Percentiles rank a stretch among this genome's conserved stretches.
Evolutionary conservation across 37 sponge, comb jelly and placozoan genomes (phyloP).

Genomic region (Spongilla lacustris): DNA sequence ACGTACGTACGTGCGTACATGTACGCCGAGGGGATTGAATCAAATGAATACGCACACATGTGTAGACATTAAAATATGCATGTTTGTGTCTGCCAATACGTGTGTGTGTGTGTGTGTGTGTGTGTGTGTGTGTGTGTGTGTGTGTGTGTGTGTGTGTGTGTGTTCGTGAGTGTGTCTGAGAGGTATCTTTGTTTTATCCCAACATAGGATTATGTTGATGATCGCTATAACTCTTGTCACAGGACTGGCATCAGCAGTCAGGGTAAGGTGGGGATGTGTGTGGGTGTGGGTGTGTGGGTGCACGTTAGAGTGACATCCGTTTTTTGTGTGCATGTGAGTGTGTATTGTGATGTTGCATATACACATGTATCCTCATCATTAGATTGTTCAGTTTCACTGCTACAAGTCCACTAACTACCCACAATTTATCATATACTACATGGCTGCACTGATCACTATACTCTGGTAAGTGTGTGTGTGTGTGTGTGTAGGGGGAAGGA

Average conservation of each 20-base stretch:
- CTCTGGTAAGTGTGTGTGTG: conserved; percentile 34
- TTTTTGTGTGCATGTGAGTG: not conserved
- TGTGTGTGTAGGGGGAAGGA: too few species aligned
- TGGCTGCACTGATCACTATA: conserved; percentile 27
- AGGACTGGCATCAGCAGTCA: not conserved
- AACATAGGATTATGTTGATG: not conserved
- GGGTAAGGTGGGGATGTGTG: not conserved
- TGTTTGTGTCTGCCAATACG: too few species aligned
- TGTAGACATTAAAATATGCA: too few species aligned
- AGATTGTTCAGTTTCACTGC: conserved; percentile 72
- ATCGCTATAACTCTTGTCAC: not conserved
- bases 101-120: not conserved
- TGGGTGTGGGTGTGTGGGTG: conserved; percentile 11
- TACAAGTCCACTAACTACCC: conserved; percentile 56
- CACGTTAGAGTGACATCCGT: too few species aligned
- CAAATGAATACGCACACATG: too few species aligned
- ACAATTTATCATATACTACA: conserved; percentile 67
- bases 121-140: conserved; percentile 17
- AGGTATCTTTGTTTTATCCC: not conserved
- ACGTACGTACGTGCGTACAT: too few species aligned
- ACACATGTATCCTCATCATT: not conserved
- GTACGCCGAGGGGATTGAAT: too few species aligned
- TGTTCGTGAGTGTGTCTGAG: conserved; percentile 14
- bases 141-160: not conserved
- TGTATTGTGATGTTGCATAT: not conserved